These are phyloP conservation scores for Hirundo rustica DNA, from an alignment of 2,797 vertebrate species.

Conservation along the genomic window DNA sequence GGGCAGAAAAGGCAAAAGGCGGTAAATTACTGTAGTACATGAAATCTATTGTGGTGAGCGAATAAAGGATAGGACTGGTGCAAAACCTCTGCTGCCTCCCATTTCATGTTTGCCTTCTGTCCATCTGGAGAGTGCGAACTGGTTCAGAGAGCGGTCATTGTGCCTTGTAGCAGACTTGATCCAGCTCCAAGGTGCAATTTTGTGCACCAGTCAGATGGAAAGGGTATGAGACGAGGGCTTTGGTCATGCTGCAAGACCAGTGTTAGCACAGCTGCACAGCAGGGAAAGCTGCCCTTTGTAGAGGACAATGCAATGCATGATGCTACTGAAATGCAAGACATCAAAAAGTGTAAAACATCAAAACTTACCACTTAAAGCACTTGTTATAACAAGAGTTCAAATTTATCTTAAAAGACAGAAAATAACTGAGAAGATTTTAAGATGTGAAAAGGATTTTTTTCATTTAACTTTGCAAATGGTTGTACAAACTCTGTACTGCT, in stretches of 20 bases:
- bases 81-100: background rate
- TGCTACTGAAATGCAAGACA: background rate
- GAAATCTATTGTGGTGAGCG: background rate
- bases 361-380: background rate
- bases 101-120: background rate
- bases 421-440: background rate
- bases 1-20: background rate
- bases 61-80: background rate
- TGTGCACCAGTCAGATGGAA: background rate
- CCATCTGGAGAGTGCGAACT: background rate
- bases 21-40: background rate
- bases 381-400: background rate
- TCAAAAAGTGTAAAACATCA: background rate
- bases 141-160: background rate
- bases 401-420: background rate
- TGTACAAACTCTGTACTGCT: background rate
- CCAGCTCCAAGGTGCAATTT: background rate
- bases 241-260: background rate
- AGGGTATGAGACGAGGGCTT: background rate
- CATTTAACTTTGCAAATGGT: background rate
- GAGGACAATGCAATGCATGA: background rate
- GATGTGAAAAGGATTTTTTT: background rate
- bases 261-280: background rate
- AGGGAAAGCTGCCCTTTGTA: background rate
- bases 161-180: background rate